Evolutionary conservation across 2,797 vertebrate genomes (phyloP).

Genomic region (Xenentodon cancila): DNA sequence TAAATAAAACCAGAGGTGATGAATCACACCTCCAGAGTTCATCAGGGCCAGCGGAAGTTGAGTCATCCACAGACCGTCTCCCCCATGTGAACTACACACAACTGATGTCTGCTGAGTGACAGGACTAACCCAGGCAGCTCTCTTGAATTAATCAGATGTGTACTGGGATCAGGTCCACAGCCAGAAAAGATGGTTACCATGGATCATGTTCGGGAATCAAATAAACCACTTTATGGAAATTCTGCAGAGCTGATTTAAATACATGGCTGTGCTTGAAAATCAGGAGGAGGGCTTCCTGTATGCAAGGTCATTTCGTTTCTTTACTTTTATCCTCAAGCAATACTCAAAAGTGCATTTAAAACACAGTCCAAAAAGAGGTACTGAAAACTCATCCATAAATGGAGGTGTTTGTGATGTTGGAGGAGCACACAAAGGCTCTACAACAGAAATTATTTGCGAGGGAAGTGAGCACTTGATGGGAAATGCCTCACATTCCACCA

Average conservation of each 20-base stretch:
- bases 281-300: slow-evolving; percentile 15
- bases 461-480: slow-evolving; percentile 36
- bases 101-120: slow-evolving; percentile 30
- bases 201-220: slow-evolving; percentile 29
- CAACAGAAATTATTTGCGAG: slow-evolving; percentile 20
- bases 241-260: slow-evolving; percentile 54
- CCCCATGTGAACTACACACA: slow-evolving; percentile 9
- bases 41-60: slow-evolving; percentile 26
- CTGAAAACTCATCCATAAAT: slow-evolving; percentile 4
- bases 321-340: neutral
- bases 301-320: neutral
- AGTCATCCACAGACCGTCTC: slow-evolving; percentile 2
- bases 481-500: slow-evolving; percentile 66
- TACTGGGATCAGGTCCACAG: slow-evolving; percentile 16
- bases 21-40: slow-evolving; percentile 35
- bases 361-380: neutral
- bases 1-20: slow-evolving; percentile 20
- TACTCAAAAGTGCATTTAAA: slow-evolving; percentile 14
- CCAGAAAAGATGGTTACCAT: slow-evolving; percentile 1
- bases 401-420: neutral
- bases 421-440: slow-evolving; percentile 4
- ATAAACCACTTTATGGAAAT: slow-evolving; percentile 56
- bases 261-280: slow-evolving; percentile 34
- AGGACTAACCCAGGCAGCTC: slow-evolving; percentile 22
- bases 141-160: slow-evolving; percentile 10